Base-by-base conservation (phyloP, 2,113 vertebrate genomes). In the Murina feae region DNA sequence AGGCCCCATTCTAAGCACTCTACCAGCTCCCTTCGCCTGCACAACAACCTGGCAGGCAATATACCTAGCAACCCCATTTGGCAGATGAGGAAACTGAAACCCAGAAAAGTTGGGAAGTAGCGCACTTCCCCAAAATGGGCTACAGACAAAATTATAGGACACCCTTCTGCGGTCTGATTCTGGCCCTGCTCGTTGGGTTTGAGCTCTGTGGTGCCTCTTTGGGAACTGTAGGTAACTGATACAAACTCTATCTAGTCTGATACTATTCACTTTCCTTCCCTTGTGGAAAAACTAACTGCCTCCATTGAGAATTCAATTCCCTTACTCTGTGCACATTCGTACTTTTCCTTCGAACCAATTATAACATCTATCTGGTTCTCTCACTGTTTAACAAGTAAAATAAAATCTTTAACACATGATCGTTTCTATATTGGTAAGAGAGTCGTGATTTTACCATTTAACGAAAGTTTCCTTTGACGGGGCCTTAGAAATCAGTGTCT, bases 41-140 rank as follows among this genome's bases (percentile, higher is more conserved):
- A 18, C 8, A 51, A 9, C 65, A 37, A 35, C 39, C 25, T 6
- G 18, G 25, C 11, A 79, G 28, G 17, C 20, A 30, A 44, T 47
- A 72, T 17, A 13, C 9, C 37, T 44, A 51, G 72, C 23, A 51
- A 21, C 2, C n/a, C 35, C 51, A 80, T 55, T 89, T 81, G 44
- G 76, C 39, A 92, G 81, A 81, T n/a, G n/a, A 91, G 55, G 5
- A 91, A 86, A 89, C 6, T 44, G 25, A 96, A 96, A 49, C 28
- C 58, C 37, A 37, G 55, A 39, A 30, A 72, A 74, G 63, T 4
- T 68, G 60, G 82, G 25, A 81, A 49, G 47, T 3, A 13, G 32
- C 71, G 1, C 1, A 13, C 42, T 76, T 44, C 0, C 35, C 72
- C 79, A 65, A 71, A 35, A 44, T 2, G 11, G 60, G 2, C 35